Evolutionary conservation across 1,140 invertebrate species (phyloP), one percentile per base, ranked within the genome.

Genomic region (Cecropterus lyciades): DNA sequence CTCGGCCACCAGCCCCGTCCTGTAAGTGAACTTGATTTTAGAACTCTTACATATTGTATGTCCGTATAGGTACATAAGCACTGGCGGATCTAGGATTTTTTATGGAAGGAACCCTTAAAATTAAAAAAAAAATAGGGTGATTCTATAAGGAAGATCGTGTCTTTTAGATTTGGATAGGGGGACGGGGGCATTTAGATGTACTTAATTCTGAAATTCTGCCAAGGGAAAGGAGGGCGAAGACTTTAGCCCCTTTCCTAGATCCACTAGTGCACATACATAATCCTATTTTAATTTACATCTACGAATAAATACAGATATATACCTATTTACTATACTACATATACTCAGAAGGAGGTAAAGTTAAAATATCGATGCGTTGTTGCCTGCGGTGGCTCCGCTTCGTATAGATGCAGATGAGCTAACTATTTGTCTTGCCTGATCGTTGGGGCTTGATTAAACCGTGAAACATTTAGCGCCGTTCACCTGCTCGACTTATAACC

Each of bases 361-460:
- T 70, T 77, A 69, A 80, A 81, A 78, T 79, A 84, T 77, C 72
- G 73, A 74, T 75, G 70, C 65, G 79, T 75, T 81, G 78, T 80
- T 76, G 67, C 68, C 57, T 77, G 73, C 76, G 70, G 76, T 71
- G 72, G 72, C 75, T 75, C 77, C 77, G 77, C 75, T 85, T 91
- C 88, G 85, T 91, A 86, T 91, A 87, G 87, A 89, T 91, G 88
- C 85, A 91, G 88, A 91, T 91, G 88, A 91, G 85, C 83, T 70
- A 81, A 86, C 85, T 90, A 91, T 91, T 91, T 91, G 84, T 89
- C 83, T 89, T 88, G 73, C 81, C 79, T 88, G 84, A 89, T 91
- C 80, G 88, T 78, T 82, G 77, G 78, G 81, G 84, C 80, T 91
- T 91, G 87, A 91, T 91, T 91, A 91, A 89, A 91, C 79, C 79